Evolutionary conservation across 2,797 vertebrate genomes (phyloP), one percentile per base, ranked within the genome.

Genomic region (Bovichtus variegatus): DNA sequence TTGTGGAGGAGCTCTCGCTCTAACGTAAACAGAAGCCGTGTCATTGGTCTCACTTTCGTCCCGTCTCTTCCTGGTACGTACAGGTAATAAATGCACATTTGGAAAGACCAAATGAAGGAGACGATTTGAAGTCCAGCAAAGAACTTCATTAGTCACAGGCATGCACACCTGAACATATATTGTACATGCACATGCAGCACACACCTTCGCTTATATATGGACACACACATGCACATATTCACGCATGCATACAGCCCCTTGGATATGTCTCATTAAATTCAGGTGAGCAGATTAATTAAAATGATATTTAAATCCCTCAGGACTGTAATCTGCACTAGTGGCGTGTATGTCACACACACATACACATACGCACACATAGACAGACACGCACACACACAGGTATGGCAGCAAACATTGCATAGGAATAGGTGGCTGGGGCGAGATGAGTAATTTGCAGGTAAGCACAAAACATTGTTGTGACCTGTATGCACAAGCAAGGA

Each of bases 231-330:
- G 63, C 62, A 78, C 54, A 66, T 70, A 76, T 69, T 31, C 86
- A 80, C 40, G 78, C 70, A 79, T 68, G 58, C 80, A 83, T 68
- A 49, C 64, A 81, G 61, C 76, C 77, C 74, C 55, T 86, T 79
- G 74, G 90, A 89, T 81, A 90, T 90, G 89, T 92, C 92, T 93
- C 90, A 92, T 93, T 94, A 93, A 90, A 91, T 91, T 88, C 89
- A 94, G 90, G 91, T 91, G 85, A 91, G 85, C 85, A 91, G 88
- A 94, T 94, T 91, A 93, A 92, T 93, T 94, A 92, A 93, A 92
- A 89, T 89, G 77, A 91, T 93, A 93, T 93, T 92, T 92, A 92
- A 94, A 91, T 91, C 90, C 83, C 83, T 64, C 43, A 49, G 86
- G 89, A 89, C 80, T 86, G 84, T 85, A 91, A 92, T 91, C 86